A percentile compares a stretch with the other conserved stretches of the same genome.
Conservation (phyloP, 1,140 invertebrate genomes). For the Drosophila chauvacae region DNA sequence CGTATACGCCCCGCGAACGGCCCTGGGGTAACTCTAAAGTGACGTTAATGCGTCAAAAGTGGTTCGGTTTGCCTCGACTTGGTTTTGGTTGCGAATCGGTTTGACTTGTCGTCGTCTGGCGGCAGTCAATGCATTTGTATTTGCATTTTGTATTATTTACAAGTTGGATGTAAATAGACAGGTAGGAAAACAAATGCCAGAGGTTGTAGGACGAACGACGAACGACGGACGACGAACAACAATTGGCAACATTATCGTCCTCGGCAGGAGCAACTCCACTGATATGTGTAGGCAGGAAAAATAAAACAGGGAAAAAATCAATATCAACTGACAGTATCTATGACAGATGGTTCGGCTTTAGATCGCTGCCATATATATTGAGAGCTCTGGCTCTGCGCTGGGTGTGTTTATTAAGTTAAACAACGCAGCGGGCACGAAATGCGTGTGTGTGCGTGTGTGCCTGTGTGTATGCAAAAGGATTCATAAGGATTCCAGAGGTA, state of each 20-base stretch:
- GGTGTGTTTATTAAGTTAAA: constrained; percentile 75
- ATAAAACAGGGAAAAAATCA: constrained; percentile 42
- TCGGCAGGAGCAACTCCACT: constrained; percentile 1
- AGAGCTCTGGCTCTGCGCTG: constrained; percentile 15
- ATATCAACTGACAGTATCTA: constrained; percentile 75
- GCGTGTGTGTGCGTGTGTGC: background rate
- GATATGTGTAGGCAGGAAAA: constrained; percentile 14
- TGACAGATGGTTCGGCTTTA: constrained; percentile 74
- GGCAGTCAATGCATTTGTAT: constrained; percentile 60
- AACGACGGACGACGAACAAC: constrained; percentile 50
- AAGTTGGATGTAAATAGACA: constrained; percentile 74
- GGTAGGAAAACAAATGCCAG: constrained; percentile 50
- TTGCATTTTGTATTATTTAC: constrained; percentile 81
- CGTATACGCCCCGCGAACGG: constrained; percentile 39
- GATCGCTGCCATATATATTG: constrained; percentile 33
- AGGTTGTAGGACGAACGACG: constrained; percentile 15
- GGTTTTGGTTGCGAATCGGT: constrained; percentile 43
- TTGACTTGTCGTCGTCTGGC: constrained; percentile 45
- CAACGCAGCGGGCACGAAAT: constrained; percentile 57
- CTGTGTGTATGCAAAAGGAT: constrained; percentile 62
- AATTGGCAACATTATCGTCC: constrained; percentile 58
- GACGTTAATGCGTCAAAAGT: constrained; percentile 80
- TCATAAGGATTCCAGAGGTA: constrained; percentile 78
- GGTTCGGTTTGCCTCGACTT: constrained; percentile 63
- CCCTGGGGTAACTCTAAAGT: constrained; percentile 44